Evolutionary conservation across 2,888 invertebrate species (phyloP), one percentile per base, ranked within the genome.

Genomic region (Drosophila recens): DNA sequence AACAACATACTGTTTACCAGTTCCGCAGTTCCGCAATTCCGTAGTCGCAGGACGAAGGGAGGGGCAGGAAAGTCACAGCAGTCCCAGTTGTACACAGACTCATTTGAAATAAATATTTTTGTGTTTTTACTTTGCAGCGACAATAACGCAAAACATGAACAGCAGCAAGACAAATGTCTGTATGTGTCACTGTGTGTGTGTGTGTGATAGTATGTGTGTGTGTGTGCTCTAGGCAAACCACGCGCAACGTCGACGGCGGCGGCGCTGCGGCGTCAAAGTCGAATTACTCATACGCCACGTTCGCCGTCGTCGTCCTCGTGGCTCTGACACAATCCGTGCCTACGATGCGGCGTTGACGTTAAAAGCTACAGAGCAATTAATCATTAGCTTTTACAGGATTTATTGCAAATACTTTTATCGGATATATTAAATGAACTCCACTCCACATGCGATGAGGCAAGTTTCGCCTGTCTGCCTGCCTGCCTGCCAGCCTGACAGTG

Each of bases 371-470:
- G 72, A 80, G 79, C 79, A 90, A 91, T 90, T 91, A 90, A 90
- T 90, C 90, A 91, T 90, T 90, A 91, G 90, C 87, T 90, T 87
- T 91, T 88, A 83, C 86, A 85, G 88, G 90, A 90, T 91, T 91
- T 90, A 91, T 90, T 88, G 84, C 87, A 90, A 90, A 90, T 90
- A 85, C 89, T 90, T 90, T 89, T 85, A 87, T 86, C 89, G 86
- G 87, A 89, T 89, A 89, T 88, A 82, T 82, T 82, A 87, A 88
- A 87, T 88, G 89, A 88, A 86, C 81, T 85, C 82, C 82, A 87
- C 75, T 82, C 81, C 79, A 82, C 56, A 59, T 65, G 49, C 63
- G 63, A 56, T 52, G 56, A 46, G 46, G 40, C 54, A 61, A 64
- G 65, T 56, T 46, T 5, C 23, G 42, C 2, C 23, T 23, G 8